Evolutionary conservation across 2,113 vertebrate genomes (phyloP).

Genomic region (Zosterops hypoxanthus): DNA sequence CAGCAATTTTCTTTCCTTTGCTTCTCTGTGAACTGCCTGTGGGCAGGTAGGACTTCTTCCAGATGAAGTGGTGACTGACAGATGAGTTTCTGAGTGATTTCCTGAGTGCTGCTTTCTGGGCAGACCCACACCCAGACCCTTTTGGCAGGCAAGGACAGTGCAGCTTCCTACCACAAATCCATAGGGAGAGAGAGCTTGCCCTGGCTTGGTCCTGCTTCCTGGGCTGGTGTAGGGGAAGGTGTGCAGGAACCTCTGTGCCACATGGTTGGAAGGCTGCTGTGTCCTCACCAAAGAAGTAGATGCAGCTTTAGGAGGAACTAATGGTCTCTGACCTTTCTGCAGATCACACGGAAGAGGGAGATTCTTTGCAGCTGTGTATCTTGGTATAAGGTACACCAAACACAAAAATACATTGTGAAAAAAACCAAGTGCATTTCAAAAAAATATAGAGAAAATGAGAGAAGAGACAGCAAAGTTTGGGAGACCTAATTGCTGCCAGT

Average conservation of each 20-base stretch:
- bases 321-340: background rate
- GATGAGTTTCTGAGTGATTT: background rate
- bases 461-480: background rate
- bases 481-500: background rate
- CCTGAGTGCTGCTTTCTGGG: background rate
- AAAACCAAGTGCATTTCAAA: background rate
- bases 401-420: background rate
- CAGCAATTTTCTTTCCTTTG: background rate
- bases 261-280: background rate
- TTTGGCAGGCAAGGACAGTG: fast-evolving
- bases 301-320: background rate
- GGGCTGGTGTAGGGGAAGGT: background rate
- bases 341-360: background rate
- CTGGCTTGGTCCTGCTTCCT: background rate
- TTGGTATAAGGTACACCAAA: background rate
- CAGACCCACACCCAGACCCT: fast-evolving
- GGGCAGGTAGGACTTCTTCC: background rate
- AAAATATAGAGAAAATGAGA: background rate
- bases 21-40: background rate
- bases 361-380: background rate
- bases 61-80: background rate
- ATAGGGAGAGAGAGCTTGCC: background rate
- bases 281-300: fast-evolving
- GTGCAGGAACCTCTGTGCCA: fast-evolving
- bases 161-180: background rate